Conservation (phyloP, 2,888 invertebrate species). For the Eupithecia insigniata region DNA sequence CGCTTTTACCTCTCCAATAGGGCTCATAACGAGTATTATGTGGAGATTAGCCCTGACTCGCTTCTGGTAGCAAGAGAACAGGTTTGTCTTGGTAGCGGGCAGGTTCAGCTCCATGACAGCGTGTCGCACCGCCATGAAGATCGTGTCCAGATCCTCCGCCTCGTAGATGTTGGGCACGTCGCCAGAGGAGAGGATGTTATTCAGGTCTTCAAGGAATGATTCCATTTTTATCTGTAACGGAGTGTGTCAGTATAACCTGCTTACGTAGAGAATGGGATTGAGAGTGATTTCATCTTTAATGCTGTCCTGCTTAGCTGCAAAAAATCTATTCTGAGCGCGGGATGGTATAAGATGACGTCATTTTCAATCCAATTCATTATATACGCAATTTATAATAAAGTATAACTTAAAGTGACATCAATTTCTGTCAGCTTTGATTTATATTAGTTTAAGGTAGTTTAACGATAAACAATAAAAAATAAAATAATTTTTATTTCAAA, state of each 20-base stretch:
- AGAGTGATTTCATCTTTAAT: too few relatives aligned
- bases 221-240: constrained; percentile 86
- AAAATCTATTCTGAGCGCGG: too few relatives aligned
- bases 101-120: constrained; percentile 89
- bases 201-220: constrained; percentile 93
- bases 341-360: too few relatives aligned
- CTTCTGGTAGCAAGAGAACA: constrained; percentile 92
- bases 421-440: too few relatives aligned
- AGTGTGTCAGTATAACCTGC: neutral
- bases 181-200: constrained; percentile 93
- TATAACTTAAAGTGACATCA: too few relatives aligned
- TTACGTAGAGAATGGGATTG: too few relatives aligned
- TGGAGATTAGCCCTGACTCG: constrained; percentile 92
- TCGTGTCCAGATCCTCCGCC: constrained; percentile 90
- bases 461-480: too few relatives aligned
- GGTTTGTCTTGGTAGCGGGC: constrained; percentile 91
- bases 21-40: constrained; percentile 90
- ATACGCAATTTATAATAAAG: too few relatives aligned
- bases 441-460: too few relatives aligned
- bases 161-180: constrained; percentile 95
- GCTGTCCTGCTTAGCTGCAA: too few relatives aligned
- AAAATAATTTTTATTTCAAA: too few relatives aligned
- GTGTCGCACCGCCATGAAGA: constrained; percentile 89
- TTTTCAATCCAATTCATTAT: too few relatives aligned
- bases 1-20: constrained; percentile 88